Evolutionary conservation across 2,797 vertebrate genomes (phyloP).

Genomic region (Notamacropus eugenii): DNA sequence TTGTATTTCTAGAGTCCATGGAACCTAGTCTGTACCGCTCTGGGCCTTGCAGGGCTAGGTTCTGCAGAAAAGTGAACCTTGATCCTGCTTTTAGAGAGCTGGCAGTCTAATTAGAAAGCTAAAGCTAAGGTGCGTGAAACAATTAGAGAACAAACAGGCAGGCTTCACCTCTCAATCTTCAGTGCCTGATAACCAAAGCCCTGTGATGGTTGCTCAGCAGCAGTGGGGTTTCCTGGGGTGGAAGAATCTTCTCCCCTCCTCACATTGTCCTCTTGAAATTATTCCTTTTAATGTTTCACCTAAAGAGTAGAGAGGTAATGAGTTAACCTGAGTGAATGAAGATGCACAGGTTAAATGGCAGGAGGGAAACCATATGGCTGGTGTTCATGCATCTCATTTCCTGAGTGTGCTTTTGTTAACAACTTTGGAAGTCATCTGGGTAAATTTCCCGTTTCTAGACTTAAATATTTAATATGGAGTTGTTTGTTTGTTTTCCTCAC

Average conservation of each 20-base stretch:
- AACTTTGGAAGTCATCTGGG: background rate
- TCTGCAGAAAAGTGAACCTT: background rate
- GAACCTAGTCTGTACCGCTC: background rate
- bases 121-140: background rate
- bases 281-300: background rate
- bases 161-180: background rate
- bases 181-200: background rate
- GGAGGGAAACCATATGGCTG: background rate
- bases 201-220: background rate
- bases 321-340: background rate
- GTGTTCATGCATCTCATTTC: background rate
- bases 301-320: background rate
- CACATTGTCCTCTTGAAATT: background rate
- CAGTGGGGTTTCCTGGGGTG: background rate
- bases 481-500: background rate
- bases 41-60: background rate
- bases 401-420: background rate
- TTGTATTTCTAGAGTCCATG: background rate
- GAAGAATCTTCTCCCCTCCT: background rate
- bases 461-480: background rate
- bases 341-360: background rate
- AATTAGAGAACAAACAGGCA: background rate
- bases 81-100: background rate
- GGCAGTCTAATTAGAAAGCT: background rate
- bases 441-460: background rate